Base-by-base conservation (phyloP, 1,140 invertebrate species). In the Conus ventricosus region DNA sequence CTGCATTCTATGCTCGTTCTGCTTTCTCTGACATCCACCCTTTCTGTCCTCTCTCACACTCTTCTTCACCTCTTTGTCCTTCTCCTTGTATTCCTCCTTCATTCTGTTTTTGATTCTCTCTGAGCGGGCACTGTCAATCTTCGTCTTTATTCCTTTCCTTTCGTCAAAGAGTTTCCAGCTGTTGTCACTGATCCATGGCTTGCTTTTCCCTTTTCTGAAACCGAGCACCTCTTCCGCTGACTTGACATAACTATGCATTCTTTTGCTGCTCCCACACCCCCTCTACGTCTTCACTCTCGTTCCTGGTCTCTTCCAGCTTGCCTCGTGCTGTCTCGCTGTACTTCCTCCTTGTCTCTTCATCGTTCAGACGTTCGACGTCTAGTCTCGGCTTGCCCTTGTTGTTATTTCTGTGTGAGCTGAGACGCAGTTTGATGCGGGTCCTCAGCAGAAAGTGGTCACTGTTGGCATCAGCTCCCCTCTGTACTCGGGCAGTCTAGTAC, bases 381-480 rank as follows among this genome's bases (percentile, higher is more conserved):
- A 81, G 80, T 81, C 51, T 53, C 80, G n/a, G 25, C n/a, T 81
- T 81, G 13, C 1, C 51, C 80, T 27, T 25, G 27, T 71, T 71
- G 15, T 71, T 71, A n/a, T 71, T 71, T n/a, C n/a, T 71, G 63
- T 71, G 63, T 71, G 63, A 17, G 63, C 63, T 71, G n/a, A 71
- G 63, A n/a, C 63, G 63, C 63, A 71, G 63, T 71, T 85, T 88
- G 5, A 90, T 13, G 25, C 87, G 89, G 20, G 87, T 84, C 17
- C 85, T 23, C 60, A 89, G 23, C 15, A 91, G 53, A 23, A 81
- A 54, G 60, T 92, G 91, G 84, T 93, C 90, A 53, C 87, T 91
- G n/a, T 20, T 85, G 20, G 89, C 89, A 86, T 93, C 90, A 51
- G 91, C 92, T 80, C 87, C 89, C 80, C 89, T 85, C 27, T 82